Evolutionary conservation across 2,797 vertebrate species (phyloP).

Genomic region (Acanthornis magna): DNA sequence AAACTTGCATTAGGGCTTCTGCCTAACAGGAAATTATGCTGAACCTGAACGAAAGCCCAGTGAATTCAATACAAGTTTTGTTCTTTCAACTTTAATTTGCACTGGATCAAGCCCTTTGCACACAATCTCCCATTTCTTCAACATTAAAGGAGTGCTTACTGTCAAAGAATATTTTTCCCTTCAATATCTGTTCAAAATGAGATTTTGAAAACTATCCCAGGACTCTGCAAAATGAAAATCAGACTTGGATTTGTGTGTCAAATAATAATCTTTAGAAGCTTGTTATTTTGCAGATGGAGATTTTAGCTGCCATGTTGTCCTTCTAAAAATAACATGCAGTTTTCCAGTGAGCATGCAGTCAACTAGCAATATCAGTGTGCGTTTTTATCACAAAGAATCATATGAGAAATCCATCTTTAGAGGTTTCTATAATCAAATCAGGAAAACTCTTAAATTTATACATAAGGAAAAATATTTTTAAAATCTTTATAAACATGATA

Average conservation of each 20-base stretch:
- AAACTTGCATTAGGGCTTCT: slow-evolving; percentile 13
- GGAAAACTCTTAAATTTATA: not conserved
- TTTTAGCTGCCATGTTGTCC: slow-evolving; percentile 70
- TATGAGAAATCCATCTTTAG: slow-evolving; percentile 22
- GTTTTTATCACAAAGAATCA: slow-evolving; percentile 19
- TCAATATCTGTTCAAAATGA: slow-evolving; percentile 36
- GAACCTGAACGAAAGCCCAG: slow-evolving; percentile 22
- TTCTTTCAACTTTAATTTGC: slow-evolving; percentile 5
- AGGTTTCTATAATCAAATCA: not conserved
- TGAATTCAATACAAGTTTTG: not conserved
- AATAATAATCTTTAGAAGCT: slow-evolving; percentile 63
- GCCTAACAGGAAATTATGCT: slow-evolving; percentile 14
- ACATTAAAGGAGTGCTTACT: slow-evolving; percentile 51
- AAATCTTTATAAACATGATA: not conserved
- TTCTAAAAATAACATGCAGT: slow-evolving; percentile 72
- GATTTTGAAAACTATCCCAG: slow-evolving; percentile 53
- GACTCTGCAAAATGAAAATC: slow-evolving; percentile 62
- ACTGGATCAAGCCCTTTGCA: slow-evolving; percentile 25
- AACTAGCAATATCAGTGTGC: slow-evolving; percentile 37
- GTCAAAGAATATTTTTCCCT: slow-evolving; percentile 47
- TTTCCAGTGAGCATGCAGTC: slow-evolving; percentile 53
- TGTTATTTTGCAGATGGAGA: slow-evolving; percentile 66
- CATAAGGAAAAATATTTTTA: not conserved
- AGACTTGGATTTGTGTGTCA: slow-evolving; percentile 62
- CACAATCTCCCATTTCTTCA: slow-evolving; percentile 61